Conservation (phyloP, 2,797 vertebrate species). For the Hipposideros larvatus region DNA sequence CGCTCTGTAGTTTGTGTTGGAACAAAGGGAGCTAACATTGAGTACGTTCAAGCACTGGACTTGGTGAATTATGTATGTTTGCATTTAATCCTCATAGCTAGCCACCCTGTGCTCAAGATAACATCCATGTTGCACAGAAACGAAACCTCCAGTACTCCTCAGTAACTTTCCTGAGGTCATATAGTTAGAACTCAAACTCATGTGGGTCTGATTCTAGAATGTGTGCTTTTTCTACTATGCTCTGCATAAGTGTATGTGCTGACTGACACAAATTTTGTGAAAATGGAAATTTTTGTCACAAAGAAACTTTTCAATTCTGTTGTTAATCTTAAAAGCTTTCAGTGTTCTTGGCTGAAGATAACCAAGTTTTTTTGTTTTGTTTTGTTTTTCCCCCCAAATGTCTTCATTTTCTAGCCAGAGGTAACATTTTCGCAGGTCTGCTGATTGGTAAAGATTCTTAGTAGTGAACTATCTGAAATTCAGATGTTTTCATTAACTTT, state of each 20-base stretch:
- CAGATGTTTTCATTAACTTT: constrained; percentile 54
- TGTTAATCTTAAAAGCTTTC: constrained; percentile 66
- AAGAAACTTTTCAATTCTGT: constrained; percentile 72
- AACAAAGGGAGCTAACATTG: neutral
- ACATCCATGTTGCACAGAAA: neutral
- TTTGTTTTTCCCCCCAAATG: neutral
- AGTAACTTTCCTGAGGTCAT: constrained; percentile 42
- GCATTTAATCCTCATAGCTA: constrained; percentile 41
- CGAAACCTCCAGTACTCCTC: constrained; percentile 1
- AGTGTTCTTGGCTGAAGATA: constrained; percentile 52
- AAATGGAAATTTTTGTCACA: constrained; percentile 65
- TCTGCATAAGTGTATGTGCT: constrained; percentile 58
- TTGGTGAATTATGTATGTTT: constrained; percentile 42
- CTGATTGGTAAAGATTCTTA: constrained; percentile 51
- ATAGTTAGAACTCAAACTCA: neutral
- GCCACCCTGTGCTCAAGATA: constrained; percentile 45
- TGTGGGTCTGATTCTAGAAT: constrained; percentile 39
- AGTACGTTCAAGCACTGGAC: constrained; percentile 7
- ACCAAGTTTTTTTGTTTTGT: neutral
- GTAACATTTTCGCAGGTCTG: constrained; percentile 55
- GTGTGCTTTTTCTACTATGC: constrained; percentile 7
- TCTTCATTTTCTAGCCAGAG: constrained; percentile 50
- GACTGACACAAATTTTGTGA: constrained; percentile 64
- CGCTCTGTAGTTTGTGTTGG: constrained; percentile 33
- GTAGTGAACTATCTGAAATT: constrained; percentile 61